Evolutionary conservation across 2,113 vertebrate species (phyloP).

Genomic region (Pseudonaja textilis): DNA sequence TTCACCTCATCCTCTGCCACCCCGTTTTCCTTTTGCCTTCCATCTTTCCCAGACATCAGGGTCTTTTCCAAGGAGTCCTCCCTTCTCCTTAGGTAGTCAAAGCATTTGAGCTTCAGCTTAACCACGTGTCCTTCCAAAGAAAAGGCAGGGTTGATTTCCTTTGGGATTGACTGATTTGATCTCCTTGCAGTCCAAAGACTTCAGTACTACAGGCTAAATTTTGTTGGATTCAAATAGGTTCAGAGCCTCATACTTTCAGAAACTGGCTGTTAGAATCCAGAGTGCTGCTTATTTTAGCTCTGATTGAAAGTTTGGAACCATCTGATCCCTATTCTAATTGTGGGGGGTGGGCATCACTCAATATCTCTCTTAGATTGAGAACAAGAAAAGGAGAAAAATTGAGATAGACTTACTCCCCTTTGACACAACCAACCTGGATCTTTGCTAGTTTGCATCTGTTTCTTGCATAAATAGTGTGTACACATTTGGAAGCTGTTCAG

Average conservation of each 20-base stretch:
- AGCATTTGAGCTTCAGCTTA: background rate
- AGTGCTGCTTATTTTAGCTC: background rate
- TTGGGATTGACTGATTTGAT: background rate
- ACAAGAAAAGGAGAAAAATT: background rate
- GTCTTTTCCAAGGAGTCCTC: too few relatives aligned
- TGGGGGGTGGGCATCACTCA: background rate
- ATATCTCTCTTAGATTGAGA: background rate
- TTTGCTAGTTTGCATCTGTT: conserved; percentile 11
- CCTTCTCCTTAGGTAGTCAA: background rate
- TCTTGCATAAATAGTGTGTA: background rate
- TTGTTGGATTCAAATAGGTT: background rate
- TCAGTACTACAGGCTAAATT: background rate
- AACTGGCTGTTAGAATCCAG: background rate
- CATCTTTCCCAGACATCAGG: too few relatives aligned
- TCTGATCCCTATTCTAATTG: background rate
- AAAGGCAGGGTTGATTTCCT: background rate
- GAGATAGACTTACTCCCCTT: background rate
- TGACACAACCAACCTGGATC: background rate
- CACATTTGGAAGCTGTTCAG: conserved; percentile 14
- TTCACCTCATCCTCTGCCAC: too few relatives aligned
- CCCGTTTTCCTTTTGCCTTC: too few relatives aligned
- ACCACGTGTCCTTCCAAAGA: background rate
- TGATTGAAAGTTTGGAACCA: background rate
- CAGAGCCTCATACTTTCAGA: background rate
- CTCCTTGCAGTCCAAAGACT: background rate